These are phyloP conservation scores for Papilio glaucus DNA, from an alignment of 1,140 invertebrate genomes.

Conservation along the genomic window DNA sequence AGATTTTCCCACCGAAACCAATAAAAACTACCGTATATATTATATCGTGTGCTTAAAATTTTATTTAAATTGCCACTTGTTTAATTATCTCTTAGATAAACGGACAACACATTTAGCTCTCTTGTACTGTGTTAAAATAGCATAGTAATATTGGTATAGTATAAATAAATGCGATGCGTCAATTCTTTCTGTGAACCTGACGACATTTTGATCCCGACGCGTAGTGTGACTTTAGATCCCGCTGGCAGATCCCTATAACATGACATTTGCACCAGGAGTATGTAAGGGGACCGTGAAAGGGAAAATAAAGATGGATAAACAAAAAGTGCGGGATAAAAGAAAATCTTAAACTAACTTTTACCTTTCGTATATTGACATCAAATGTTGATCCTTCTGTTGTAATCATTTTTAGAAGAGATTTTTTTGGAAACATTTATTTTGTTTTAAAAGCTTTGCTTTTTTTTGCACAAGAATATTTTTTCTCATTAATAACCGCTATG, in stretches of 20 bases:
- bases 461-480: too few species aligned
- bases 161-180: conserved; percentile 15
- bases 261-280: neutral
- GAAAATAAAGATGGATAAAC: neutral
- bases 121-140: too few species aligned
- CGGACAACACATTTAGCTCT: too few species aligned
- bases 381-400: neutral
- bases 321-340: neutral
- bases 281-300: neutral
- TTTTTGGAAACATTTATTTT: too few species aligned
- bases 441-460: too few species aligned
- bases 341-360: conserved; percentile 21
- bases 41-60: too few species aligned
- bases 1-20: too few species aligned
- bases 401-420: neutral
- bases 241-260: neutral
- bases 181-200: conserved; percentile 3
- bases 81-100: too few species aligned
- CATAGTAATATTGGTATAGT: neutral
- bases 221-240: neutral
- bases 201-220: conserved; percentile 19
- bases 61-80: too few species aligned
- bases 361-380: neutral
- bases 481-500: too few species aligned
- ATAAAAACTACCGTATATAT: too few species aligned